Evolutionary conservation across 2,888 invertebrate genomes (phyloP).

Genomic region (Diarsia rubi): DNA sequence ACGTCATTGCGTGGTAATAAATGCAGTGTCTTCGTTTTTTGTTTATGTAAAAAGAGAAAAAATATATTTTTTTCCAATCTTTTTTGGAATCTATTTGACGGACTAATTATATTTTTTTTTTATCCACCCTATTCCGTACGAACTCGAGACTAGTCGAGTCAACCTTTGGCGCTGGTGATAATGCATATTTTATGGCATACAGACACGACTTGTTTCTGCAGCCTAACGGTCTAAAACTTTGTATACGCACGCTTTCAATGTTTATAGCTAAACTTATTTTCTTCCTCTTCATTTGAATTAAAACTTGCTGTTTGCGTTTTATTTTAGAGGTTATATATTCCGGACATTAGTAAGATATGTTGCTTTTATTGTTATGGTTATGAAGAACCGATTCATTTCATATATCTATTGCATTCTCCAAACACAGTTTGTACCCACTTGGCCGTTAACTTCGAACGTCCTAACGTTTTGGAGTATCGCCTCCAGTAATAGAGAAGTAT

Average conservation of each 20-base stretch:
- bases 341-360: neutral
- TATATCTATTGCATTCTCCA: neutral
- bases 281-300: neutral
- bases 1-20: too few species aligned
- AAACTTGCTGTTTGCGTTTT: too few species aligned
- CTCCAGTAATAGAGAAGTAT: slow-evolving; percentile 32
- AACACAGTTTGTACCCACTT: neutral
- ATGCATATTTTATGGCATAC: too few species aligned
- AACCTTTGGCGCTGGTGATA: too few species aligned
- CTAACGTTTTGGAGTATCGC: slow-evolving; percentile 6
- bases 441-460: neutral
- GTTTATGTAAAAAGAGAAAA: too few species aligned
- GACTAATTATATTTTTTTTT: too few species aligned
- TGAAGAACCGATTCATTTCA: neutral
- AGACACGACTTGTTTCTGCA: too few species aligned
- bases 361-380: neutral
- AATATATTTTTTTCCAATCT: too few species aligned
- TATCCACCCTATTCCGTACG: too few species aligned
- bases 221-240: neutral
- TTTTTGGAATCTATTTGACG: too few species aligned
- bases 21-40: too few species aligned
- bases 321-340: neutral
- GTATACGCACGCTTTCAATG: neutral
- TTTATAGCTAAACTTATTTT: neutral
- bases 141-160: too few species aligned